Conservation (phyloP, 2,113 vertebrate genomes). For the human region DNA sequence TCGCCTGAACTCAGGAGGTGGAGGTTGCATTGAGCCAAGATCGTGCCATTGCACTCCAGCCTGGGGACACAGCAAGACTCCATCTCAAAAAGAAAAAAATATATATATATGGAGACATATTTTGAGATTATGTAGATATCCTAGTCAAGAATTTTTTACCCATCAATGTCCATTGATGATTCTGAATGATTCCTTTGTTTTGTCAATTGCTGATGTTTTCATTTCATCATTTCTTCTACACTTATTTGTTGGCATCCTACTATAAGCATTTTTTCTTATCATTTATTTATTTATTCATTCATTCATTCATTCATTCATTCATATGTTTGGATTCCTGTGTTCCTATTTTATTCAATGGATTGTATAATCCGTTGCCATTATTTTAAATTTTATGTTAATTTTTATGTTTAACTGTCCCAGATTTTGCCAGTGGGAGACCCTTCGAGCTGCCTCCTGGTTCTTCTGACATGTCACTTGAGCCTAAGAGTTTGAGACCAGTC, state of each 20-base stretch:
- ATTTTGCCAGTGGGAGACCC: not conserved
- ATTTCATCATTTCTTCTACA: not conserved
- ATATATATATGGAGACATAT: no score
- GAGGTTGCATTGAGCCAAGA: no score
- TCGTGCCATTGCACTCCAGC: no score
- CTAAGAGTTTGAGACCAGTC: no score
- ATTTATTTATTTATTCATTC: not conserved
- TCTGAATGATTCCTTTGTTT: not conserved
- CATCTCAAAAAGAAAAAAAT: no score
- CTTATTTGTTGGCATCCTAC: not conserved
- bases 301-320: not conserved
- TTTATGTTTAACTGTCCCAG: not conserved
- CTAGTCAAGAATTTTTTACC: not conserved
- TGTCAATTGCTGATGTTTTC: not conserved
- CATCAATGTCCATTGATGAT: not conserved
- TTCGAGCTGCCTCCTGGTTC: not conserved
- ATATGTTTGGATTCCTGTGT: not conserved
- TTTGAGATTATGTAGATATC: no score
- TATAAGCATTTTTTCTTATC: not conserved
- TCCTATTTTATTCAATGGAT: not conserved
- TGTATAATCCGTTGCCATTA: not conserved
- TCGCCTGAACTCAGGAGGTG: not conserved
- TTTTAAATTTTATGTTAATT: not conserved
- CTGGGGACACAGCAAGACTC: no score
- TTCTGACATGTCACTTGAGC: not conserved